A percentile compares a stretch with the other conserved stretches of the same genome.
Evolutionary conservation across 2,113 vertebrate species (phyloP).

Genomic region (Leucoraja erinaceus): DNA sequence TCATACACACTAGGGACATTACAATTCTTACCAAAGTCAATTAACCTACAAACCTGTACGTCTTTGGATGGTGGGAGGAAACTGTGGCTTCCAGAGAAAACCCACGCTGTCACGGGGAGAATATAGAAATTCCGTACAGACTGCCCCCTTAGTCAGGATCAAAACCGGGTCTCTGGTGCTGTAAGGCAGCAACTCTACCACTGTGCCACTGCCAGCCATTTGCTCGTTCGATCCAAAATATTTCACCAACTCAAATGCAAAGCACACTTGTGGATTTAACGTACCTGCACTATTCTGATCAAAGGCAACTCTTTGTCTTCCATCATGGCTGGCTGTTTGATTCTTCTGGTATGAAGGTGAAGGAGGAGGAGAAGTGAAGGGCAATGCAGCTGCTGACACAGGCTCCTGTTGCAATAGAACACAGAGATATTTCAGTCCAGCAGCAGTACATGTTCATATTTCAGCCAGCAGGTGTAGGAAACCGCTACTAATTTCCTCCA

Average conservation of each 20-base stretch:
- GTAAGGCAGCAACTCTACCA: no score
- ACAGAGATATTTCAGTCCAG: background rate
- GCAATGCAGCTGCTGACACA: conserved; percentile 67
- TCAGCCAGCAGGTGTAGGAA: background rate
- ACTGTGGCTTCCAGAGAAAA: no score
- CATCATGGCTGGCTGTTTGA: conserved; percentile 59
- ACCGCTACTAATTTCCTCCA: background rate
- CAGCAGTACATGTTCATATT: background rate
- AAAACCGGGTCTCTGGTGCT: no score
- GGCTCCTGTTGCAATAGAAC: conserved; percentile 65
- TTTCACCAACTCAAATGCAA: background rate
- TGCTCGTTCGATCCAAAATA: background rate
- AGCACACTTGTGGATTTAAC: conserved; percentile 29
- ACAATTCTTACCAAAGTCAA: no score
- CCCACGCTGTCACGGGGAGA: no score
- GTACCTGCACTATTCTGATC: conserved; percentile 66
- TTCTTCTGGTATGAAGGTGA: conserved; percentile 69
- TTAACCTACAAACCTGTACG: no score
- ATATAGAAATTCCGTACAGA: no score
- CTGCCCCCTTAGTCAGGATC: no score
- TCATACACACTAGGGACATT: no score
- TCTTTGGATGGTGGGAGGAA: no score
- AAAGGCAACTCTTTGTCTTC: conserved; percentile 62
- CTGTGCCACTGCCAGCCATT: no score
- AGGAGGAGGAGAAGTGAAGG: conserved; percentile 66